These are phyloP conservation scores for Mellivora capensis DNA, from an alignment of 2,113 vertebrate genomes.

Conservation along the genomic window DNA sequence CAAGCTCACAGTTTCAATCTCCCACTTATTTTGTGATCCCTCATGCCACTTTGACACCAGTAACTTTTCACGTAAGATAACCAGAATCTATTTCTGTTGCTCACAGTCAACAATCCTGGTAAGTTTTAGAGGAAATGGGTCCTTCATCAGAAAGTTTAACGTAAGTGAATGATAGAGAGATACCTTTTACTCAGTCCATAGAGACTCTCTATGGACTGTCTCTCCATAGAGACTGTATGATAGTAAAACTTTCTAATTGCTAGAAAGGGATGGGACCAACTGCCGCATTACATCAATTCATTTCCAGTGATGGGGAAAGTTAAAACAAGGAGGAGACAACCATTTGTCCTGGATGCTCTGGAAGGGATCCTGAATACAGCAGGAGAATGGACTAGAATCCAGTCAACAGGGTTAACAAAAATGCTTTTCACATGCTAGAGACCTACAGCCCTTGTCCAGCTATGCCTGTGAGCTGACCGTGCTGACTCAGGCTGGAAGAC, in stretches of 20 bases:
- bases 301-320: conserved; percentile 5
- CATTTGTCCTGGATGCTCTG: not conserved
- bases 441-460: not conserved
- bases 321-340: not conserved
- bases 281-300: not conserved
- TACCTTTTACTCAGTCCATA: not conserved
- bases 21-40: not conserved
- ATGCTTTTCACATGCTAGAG: not conserved
- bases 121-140: not conserved
- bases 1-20: not conserved
- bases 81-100: not conserved
- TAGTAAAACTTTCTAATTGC: not conserved
- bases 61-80: not conserved
- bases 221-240: not conserved
- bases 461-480: not conserved
- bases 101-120: not conserved
- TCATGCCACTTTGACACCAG: not conserved
- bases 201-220: not conserved
- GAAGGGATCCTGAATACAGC: not conserved
- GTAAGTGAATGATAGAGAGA: not conserved
- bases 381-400: not conserved
- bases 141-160: not conserved
- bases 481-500: not conserved
- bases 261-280: not conserved
- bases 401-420: not conserved